A percentile compares a stretch with the other conserved stretches of the same genome.
These are phyloP conservation scores for Junonia oenone DNA, from an alignment of 2,888 invertebrate species.

Conservation along the genomic window DNA sequence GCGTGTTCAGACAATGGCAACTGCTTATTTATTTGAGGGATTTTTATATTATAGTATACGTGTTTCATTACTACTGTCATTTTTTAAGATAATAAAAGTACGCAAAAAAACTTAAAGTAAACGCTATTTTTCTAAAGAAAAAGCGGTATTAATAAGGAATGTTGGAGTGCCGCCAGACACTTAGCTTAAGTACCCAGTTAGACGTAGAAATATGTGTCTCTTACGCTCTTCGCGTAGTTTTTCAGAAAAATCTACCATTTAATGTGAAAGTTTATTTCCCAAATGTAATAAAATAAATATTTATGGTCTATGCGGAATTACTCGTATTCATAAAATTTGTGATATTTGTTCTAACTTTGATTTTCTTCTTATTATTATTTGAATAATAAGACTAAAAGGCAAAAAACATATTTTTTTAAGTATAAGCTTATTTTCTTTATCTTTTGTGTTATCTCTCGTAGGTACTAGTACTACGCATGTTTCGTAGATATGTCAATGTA, in stretches of 20 bases:
- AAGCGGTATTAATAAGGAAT: constrained; percentile 19
- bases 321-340: not conserved
- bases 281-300: not conserved
- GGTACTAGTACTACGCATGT: too few species aligned
- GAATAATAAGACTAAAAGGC: too few species aligned
- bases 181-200: not conserved
- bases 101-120: not conserved
- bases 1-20: too few species aligned
- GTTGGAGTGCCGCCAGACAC: constrained; percentile 22
- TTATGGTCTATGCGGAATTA: not conserved
- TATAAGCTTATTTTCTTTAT: too few species aligned
- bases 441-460: too few species aligned
- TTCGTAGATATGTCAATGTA: too few species aligned
- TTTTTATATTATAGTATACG: too few species aligned
- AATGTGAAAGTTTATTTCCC: not conserved
- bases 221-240: not conserved
- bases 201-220: not conserved
- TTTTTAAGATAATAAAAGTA: not conserved
- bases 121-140: constrained; percentile 7
- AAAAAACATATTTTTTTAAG: too few species aligned
- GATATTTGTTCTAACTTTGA: not conserved
- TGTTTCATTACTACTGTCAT: not conserved
- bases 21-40: too few species aligned
- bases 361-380: too few species aligned
- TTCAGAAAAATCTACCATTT: not conserved